Conservation (phyloP, 1,140 invertebrate genomes). For the Brachionus paranguensis region DNA sequence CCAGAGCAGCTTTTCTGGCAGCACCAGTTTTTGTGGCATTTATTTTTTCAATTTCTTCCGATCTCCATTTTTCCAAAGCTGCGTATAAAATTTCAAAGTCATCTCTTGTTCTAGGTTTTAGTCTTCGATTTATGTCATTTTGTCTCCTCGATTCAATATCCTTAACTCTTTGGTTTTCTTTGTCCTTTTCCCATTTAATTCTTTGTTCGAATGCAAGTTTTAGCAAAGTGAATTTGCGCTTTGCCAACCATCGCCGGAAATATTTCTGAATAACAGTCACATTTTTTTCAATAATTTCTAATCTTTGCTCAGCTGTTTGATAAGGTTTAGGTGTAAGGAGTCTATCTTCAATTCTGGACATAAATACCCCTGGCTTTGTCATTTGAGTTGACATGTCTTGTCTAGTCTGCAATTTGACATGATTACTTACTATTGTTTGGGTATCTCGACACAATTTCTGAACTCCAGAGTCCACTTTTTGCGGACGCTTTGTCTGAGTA, state of each 20-base stretch:
- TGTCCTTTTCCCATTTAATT: slow-evolving; percentile 42
- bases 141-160: slow-evolving; percentile 46
- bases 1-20: slow-evolving; percentile 53
- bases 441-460: slow-evolving; percentile 51
- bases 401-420: slow-evolving; percentile 50
- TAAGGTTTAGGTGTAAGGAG: slow-evolving; percentile 52
- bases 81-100: slow-evolving; percentile 56
- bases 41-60: slow-evolving; percentile 52
- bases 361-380: slow-evolving; percentile 53
- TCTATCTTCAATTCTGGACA: slow-evolving; percentile 50
- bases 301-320: slow-evolving; percentile 52
- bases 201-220: slow-evolving; percentile 38
- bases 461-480: slow-evolving; percentile 43
- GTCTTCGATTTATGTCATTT: slow-evolving; percentile 52
- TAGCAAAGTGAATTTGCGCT: slow-evolving; percentile 42
- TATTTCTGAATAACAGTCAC: slow-evolving; percentile 46
- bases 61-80: slow-evolving; percentile 53
- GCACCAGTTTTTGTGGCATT: slow-evolving; percentile 49
- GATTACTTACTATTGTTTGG: slow-evolving; percentile 51
- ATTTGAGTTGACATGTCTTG: slow-evolving; percentile 55
- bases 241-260: slow-evolving; percentile 46
- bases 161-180: slow-evolving; percentile 45
- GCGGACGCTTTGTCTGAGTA: slow-evolving; percentile 51
- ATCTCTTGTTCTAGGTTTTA: slow-evolving; percentile 55
- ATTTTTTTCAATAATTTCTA: slow-evolving; percentile 5